Base-by-base conservation (phyloP, 2,113 vertebrate genomes). In the Eupsittula cactorum region DNA sequence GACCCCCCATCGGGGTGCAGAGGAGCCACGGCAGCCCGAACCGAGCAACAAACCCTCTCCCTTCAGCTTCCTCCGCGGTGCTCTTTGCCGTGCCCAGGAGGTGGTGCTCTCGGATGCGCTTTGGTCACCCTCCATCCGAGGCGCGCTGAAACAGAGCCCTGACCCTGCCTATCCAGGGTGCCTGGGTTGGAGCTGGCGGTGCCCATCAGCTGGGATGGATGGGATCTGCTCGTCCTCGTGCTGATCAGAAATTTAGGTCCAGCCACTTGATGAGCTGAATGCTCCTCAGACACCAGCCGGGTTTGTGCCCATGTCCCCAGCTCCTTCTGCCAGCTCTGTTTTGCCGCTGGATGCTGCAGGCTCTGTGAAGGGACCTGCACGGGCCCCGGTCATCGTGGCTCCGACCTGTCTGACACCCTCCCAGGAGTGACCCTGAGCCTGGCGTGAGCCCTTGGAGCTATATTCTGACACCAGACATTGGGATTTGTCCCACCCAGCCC, bases 81-180 rank as follows among this genome's bases (percentile, higher is more conserved):
- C 1, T 75, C 25, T 46, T 28, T 13, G 60, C 7, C 23, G 13
- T 39, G 86, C 31, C 96, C 96, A 82, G 88, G 64, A 95, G 95
- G n/a, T 95, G 96, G 96, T 50, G 96, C 96, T 94, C 92, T 93
- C 16, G 33, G 73, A 50, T 78, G 80, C 1, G 73, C 60, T 95
- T 86, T 71, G 86, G 37, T 12, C 28, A 20, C 19, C 7, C 29
- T 3, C 11, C 4, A 7, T 0, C 10, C 31, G 0, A 31, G 7
- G 3, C 13, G 74, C 35, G 0, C 37, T 1, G 64, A 3, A 3
- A 17, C 23, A 46, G 3, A 14, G 4, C 1, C 28, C 44, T 0
- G 44, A 44, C 9, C 10, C n/a, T 33, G 13, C 7, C 23, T 11
- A 16, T 37, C 11, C 75, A 23, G 13, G 42, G 11, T 7, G 71